phyloP scores from a whole-genome alignment of 2,797 vertebrate genomes.

The Sternotherus odoratus region DNA sequence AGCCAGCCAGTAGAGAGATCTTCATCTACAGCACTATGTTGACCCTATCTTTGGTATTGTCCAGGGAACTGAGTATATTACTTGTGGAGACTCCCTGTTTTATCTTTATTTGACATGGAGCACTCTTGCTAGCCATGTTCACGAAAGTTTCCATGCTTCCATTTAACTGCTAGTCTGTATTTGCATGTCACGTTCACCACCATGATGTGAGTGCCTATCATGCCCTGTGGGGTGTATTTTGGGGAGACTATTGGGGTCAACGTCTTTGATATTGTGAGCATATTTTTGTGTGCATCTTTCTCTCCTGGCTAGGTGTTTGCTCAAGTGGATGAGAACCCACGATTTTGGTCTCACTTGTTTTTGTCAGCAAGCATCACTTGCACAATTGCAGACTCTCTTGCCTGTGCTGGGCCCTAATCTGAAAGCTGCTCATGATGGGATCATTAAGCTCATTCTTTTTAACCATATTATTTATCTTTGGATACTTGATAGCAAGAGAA shows the following conservation, averaged over 20 bases:
- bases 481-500: not conserved
- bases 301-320: not conserved
- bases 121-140: fast-evolving
- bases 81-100: not conserved
- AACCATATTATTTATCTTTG: not conserved
- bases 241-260: not conserved
- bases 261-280: not conserved
- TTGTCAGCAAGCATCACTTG: too few species aligned
- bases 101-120: not conserved
- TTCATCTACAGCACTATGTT: too few species aligned
- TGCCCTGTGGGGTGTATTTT: not conserved
- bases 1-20: not conserved
- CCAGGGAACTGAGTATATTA: not conserved
- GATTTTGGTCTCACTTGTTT: too few species aligned
- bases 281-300: not conserved
- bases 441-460: not conserved
- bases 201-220: fast-evolving
- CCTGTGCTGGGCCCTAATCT: not conserved
- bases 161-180: not conserved
- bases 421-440: not conserved
- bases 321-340: not conserved
- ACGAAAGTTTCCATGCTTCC: not conserved
- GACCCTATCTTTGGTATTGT: too few species aligned
- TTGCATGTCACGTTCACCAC: not conserved
- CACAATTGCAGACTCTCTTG: too few species aligned